A percentile compares a stretch with the other conserved stretches of the same genome.
These are phyloP conservation scores for Melanaphis sacchari DNA, from an alignment of 1,140 invertebrate genomes.

Conservation along the genomic window DNA sequence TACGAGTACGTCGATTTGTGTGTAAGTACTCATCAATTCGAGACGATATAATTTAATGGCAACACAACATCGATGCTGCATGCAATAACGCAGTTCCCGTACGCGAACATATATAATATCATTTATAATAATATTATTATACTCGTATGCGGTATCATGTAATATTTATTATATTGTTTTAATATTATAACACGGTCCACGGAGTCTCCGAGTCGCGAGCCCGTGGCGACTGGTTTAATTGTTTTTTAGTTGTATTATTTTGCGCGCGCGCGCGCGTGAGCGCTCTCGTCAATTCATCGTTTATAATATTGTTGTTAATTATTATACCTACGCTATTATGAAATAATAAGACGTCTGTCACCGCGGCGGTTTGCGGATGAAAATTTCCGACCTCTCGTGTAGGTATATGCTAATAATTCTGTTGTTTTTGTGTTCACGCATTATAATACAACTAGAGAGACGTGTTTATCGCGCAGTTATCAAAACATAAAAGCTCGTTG, in stretches of 20 bases:
- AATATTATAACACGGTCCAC: not conserved
- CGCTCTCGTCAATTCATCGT: not conserved
- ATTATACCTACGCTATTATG: not conserved
- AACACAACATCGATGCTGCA: not conserved
- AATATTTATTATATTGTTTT: not conserved
- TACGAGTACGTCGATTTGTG: not conserved
- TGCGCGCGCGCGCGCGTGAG: not conserved
- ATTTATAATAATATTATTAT: not conserved
- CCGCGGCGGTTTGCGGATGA: not conserved
- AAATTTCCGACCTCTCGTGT: not conserved
- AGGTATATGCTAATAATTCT: not conserved
- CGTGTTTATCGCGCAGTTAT: not conserved
- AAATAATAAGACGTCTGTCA: not conserved
- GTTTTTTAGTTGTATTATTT: not conserved
- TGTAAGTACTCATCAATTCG: not conserved
- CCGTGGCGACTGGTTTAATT: slow-evolving; percentile 2
- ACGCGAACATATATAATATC: too few species aligned
- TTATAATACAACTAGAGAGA: not conserved
- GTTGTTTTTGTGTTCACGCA: not conserved
- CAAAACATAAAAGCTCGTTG: not conserved
- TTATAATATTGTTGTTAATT: not conserved
- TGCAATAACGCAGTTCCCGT: not conserved
- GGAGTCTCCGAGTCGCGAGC: not conserved
- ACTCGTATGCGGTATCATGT: not conserved
- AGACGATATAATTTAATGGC: not conserved